These are phyloP conservation scores for Patella ulyssiponensis DNA, from an alignment of 2,888 invertebrate species.

Conservation along the genomic window DNA sequence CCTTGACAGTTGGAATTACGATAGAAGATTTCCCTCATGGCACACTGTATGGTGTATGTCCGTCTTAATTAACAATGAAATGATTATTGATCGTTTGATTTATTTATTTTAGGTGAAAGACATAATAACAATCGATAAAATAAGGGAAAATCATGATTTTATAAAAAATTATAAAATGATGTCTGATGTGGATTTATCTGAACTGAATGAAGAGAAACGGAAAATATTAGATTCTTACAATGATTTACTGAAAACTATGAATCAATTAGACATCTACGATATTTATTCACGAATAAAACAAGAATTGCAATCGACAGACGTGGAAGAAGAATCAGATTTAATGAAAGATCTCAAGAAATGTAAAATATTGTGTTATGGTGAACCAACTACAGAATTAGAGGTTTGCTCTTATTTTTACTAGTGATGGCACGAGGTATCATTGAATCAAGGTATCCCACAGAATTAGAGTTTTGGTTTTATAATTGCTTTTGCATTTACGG, in stretches of 20 bases:
- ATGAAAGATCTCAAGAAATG: constrained; percentile 36
- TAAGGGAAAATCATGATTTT: neutral
- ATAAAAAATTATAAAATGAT: neutral
- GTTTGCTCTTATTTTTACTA: constrained; percentile 31
- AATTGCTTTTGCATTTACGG: too few species aligned
- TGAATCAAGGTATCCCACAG: too few species aligned
- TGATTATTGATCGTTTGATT: neutral
- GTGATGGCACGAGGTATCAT: neutral
- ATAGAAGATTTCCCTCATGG: too few species aligned
- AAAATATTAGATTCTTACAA: constrained; percentile 48
- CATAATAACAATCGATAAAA: neutral
- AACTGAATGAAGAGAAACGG: constrained; percentile 57
- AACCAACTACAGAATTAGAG: constrained; percentile 47
- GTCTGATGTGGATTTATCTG: constrained; percentile 13
- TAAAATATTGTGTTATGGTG: constrained; percentile 43
- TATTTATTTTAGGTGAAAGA: neutral
- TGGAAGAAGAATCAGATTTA: constrained; percentile 35
- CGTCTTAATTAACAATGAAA: neutral
- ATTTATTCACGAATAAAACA: constrained; percentile 28
- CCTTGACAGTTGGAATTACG: too few species aligned
- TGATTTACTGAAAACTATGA: constrained; percentile 31
- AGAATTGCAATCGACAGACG: constrained; percentile 37
- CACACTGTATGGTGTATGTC: too few species aligned
- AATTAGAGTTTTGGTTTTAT: too few species aligned
- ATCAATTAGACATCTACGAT: constrained; percentile 28